phyloP scores from a whole-genome alignment of 2,888 invertebrate species.

The Agapostemon virescens region DNA sequence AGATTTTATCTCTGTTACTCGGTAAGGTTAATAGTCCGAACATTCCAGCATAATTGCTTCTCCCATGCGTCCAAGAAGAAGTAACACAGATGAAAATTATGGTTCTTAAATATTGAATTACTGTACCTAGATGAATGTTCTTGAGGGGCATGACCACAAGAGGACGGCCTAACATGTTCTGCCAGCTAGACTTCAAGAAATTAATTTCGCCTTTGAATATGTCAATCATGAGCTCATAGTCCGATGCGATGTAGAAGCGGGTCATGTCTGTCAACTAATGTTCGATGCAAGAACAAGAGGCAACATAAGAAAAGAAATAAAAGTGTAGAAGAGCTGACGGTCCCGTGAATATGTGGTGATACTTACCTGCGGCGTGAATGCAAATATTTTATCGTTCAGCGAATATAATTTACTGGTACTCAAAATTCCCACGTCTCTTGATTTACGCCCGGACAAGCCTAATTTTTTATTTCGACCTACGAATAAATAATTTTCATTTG shows the following conservation, averaged over 20 bases:
- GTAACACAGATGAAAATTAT: constrained; percentile 57
- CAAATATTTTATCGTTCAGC: constrained; percentile 96
- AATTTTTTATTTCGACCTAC: constrained; percentile 96
- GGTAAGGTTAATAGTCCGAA: neutral
- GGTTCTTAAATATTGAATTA: constrained; percentile 67
- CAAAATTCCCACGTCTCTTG: constrained; percentile 97
- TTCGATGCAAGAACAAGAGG: constrained; percentile 68
- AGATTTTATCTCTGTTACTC: constrained; percentile 54
- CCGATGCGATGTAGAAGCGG: constrained; percentile 98
- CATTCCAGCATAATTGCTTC: constrained; percentile 10
- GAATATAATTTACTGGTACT: constrained; percentile 99
- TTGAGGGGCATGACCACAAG: constrained; percentile 94
- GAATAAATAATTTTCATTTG: constrained; percentile 14
- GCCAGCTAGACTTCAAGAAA: constrained; percentile 99
- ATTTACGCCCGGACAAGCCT: constrained; percentile 95
- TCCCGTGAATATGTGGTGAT: constrained; percentile 4
- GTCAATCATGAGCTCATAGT: constrained; percentile 98
- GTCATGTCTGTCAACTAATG: constrained; percentile 97
- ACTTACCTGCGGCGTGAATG: constrained; percentile 98
- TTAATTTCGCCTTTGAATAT: constrained; percentile 98
- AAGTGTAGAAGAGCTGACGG: constrained; percentile 39
- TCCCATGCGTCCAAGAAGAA: constrained; percentile 36
- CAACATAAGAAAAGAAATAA: constrained; percentile 66
- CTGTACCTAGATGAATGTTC: constrained; percentile 93
- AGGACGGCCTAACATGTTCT: constrained; percentile 97